phyloP scores from a whole-genome alignment of 1,140 invertebrate genomes.

The Caenorhabditis elegans region DNA sequence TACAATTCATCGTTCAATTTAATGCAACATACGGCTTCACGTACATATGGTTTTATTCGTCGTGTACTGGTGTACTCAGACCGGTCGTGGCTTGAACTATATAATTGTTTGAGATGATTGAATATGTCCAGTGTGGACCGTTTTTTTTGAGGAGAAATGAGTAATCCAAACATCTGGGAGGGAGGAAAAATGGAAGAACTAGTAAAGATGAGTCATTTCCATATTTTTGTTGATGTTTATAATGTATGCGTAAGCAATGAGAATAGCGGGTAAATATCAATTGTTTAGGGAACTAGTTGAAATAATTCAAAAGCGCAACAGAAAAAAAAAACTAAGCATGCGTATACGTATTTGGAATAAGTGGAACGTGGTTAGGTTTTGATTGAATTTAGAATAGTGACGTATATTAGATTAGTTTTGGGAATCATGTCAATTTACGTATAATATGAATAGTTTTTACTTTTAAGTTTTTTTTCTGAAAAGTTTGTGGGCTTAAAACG shows the following conservation, averaged over 20 bases:
- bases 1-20: background rate
- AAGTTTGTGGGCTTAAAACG: too few species aligned
- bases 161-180: background rate
- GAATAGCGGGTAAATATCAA: background rate
- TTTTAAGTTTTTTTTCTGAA: too few species aligned
- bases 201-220: background rate
- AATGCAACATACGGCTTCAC: background rate
- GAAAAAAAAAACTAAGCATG: too few species aligned
- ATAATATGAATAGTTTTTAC: too few species aligned
- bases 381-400: too few species aligned
- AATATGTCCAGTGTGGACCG: background rate
- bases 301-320: background rate
- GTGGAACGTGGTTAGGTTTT: too few species aligned
- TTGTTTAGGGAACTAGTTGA: background rate
- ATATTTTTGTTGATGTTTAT: background rate
- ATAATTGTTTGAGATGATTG: conserved; percentile 11
- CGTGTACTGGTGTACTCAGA: background rate
- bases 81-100: conserved; percentile 27
- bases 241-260: background rate
- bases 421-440: too few species aligned
- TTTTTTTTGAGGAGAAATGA: background rate
- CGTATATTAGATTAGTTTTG: too few species aligned
- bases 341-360: too few species aligned
- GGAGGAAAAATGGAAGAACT: background rate
- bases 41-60: background rate